A percentile compares a stretch with the other conserved stretches of the same genome.
phyloP scores from a whole-genome alignment of 2,797 vertebrate genomes.

The Saxicola maurus region DNA sequence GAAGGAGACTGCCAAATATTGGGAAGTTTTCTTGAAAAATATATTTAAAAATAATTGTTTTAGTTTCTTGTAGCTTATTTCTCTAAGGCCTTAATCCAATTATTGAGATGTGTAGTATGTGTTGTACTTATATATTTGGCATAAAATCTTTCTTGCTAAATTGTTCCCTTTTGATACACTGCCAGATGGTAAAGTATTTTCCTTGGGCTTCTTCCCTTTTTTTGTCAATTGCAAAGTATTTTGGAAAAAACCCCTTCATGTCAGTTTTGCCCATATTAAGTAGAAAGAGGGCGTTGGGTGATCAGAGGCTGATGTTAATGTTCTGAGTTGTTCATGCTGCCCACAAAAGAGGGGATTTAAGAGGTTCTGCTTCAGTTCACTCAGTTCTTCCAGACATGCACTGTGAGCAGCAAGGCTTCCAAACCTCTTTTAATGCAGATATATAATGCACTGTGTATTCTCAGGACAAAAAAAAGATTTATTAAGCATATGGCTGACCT shows the following conservation, averaged over 20 bases:
- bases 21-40: neutral
- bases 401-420: neutral
- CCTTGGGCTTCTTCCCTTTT: neutral
- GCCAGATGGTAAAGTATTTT: neutral
- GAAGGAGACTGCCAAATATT: neutral
- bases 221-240: neutral
- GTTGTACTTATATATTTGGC: neutral
- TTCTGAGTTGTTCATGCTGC: neutral
- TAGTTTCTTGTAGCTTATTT: neutral
- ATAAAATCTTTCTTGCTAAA: neutral
- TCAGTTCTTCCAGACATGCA: neutral
- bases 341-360: neutral
- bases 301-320: neutral
- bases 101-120: neutral
- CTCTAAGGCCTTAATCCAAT: neutral
- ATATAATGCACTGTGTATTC: neutral
- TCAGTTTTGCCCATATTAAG: neutral
- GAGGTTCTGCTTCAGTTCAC: neutral
- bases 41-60: rapidly evolving
- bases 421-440: neutral
- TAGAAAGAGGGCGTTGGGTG: neutral
- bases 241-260: neutral
- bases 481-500: conserved; percentile 36
- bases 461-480: neutral
- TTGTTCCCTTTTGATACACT: neutral